These are phyloP conservation scores for Montipora cactus DNA, from an alignment of 64 coral and sea anemone species.

Conservation along the genomic window DNA sequence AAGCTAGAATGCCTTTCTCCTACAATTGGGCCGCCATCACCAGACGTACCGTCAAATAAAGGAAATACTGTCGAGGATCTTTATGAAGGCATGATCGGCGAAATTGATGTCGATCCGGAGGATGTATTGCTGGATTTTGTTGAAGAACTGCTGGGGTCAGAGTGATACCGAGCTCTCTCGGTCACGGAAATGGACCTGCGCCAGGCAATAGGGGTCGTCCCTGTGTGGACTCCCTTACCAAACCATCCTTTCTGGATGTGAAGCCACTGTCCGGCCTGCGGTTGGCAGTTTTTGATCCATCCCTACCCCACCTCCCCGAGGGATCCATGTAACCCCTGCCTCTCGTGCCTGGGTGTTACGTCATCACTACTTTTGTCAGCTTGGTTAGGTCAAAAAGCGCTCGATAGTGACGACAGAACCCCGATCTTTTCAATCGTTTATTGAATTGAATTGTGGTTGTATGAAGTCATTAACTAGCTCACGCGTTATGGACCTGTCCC, in stretches of 20 bases:
- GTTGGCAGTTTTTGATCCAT: neutral
- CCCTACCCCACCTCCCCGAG: neutral
- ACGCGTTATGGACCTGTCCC: no score
- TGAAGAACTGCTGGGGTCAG: conserved; percentile 21
- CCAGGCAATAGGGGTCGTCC: neutral
- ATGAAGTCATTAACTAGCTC: no score
- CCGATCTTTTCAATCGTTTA: no score
- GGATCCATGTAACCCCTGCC: neutral
- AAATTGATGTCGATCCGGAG: conserved; percentile 3
- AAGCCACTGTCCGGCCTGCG: neutral
- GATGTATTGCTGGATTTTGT: conserved; percentile 20
- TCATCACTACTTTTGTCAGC: no score
- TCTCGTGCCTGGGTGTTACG: neutral
- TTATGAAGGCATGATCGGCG: neutral
- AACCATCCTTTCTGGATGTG: neutral
- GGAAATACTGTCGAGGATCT: neutral
- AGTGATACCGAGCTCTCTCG: neutral
- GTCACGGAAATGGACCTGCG: no score
- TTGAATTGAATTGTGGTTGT: no score
- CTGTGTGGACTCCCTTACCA: neutral
- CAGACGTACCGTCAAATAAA: neutral
- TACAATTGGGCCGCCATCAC: neutral
- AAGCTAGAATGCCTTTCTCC: neutral
- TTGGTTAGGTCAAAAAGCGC: no score
- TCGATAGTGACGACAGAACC: no score